These are phyloP conservation scores for Ctenomys sociabilis DNA, from an alignment of 2,113 vertebrate species.

Conservation along the genomic window DNA sequence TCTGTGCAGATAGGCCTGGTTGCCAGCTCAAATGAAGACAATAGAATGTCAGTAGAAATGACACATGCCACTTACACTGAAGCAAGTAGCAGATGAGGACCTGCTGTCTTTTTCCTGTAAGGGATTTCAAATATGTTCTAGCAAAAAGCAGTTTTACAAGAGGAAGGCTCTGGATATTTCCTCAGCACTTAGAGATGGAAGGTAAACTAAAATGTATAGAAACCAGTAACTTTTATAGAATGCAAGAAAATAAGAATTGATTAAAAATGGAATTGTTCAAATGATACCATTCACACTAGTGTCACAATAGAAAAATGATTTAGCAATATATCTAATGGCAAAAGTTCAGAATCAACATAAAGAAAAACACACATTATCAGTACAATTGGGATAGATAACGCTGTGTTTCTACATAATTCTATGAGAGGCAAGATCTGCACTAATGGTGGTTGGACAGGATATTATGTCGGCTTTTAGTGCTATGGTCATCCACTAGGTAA, in stretches of 20 bases:
- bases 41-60: background rate
- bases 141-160: background rate
- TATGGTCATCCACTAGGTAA: no score
- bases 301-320: constrained; percentile 51
- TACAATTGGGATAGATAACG: no score
- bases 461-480: no score
- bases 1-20: background rate
- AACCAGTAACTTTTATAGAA: constrained; percentile 27
- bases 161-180: background rate
- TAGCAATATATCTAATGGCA: constrained; percentile 23
- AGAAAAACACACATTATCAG: background rate
- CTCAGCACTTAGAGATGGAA: background rate
- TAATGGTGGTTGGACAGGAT: no score
- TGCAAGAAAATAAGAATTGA: background rate
- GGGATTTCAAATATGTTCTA: background rate
- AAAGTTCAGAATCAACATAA: background rate
- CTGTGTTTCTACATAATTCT: no score
- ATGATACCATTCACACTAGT: constrained; percentile 11
- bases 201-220: constrained; percentile 15
- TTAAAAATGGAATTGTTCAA: constrained; percentile 36
- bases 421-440: no score
- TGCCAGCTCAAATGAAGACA: background rate
- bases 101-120: background rate
- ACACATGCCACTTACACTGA: background rate
- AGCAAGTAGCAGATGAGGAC: background rate